These are phyloP conservation scores for Sturmia bella DNA, from an alignment of 2,888 invertebrate genomes.

Conservation along the genomic window DNA sequence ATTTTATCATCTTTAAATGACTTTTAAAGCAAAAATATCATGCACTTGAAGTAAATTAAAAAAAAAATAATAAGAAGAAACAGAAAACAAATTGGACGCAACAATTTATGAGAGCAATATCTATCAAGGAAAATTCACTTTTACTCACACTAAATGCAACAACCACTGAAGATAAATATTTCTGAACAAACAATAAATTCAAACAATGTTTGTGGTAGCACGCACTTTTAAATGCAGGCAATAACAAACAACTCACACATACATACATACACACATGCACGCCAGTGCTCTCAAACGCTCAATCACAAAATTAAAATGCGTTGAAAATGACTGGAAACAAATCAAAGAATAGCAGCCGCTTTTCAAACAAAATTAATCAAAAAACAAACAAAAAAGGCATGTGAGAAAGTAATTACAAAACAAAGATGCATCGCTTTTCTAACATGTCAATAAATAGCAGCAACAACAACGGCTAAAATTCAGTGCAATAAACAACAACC, in stretches of 20 bases:
- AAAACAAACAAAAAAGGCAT: constrained; percentile 10
- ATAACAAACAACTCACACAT: constrained; percentile 4
- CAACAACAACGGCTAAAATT: constrained; percentile 27
- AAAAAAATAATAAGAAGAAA: too few relatives aligned
- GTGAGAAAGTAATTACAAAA: not conserved
- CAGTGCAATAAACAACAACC: constrained; percentile 38
- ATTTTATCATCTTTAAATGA: too few relatives aligned
- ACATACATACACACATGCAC: not conserved
- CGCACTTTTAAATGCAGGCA: constrained; percentile 45
- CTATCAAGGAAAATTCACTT: too few relatives aligned
- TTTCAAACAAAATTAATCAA: not conserved
- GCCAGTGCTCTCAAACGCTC: not conserved
- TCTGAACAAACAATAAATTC: not conserved
- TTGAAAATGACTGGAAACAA: constrained; percentile 32
- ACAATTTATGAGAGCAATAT: constrained; percentile 34
- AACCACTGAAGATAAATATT: not conserved
- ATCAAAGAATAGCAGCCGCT: constrained; percentile 19
- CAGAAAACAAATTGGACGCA: constrained; percentile 30
- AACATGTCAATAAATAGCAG: constrained; percentile 44
- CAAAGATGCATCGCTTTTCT: constrained; percentile 38
- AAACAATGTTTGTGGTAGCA: constrained; percentile 35
- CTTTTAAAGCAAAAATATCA: not conserved
- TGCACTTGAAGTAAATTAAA: constrained; percentile 5
- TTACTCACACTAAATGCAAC: not conserved
- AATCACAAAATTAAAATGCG: constrained; percentile 19